A percentile compares a stretch with the other conserved stretches of the same genome.
These are phyloP conservation scores for Dasypolia templi DNA, from an alignment of 2,888 invertebrate species.

Conservation along the genomic window DNA sequence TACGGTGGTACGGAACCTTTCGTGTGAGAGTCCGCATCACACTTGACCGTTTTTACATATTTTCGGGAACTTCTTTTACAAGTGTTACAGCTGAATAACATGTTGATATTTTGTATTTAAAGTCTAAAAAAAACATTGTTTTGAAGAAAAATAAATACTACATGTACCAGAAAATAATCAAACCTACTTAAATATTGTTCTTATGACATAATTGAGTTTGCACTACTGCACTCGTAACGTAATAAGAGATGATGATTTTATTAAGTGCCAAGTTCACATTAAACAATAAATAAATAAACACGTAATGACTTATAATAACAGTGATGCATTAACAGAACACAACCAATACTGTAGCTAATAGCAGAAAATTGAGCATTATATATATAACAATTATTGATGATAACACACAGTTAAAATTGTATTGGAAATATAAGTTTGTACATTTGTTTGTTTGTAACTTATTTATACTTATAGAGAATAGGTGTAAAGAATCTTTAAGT, in stretches of 20 bases:
- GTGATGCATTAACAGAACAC: conserved; percentile 2
- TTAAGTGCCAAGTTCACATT: conserved; percentile 8
- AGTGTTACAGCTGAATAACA: neutral
- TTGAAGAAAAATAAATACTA: neutral
- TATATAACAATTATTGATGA: conserved; percentile 22
- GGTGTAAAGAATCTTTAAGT: too few species aligned
- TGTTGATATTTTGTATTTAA: neutral
- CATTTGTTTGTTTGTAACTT: conserved; percentile 1
- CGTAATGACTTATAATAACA: conserved; percentile 39
- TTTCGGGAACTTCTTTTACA: neutral
- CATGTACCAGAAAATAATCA: neutral
- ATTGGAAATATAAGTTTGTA: neutral
- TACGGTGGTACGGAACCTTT: too few species aligned
- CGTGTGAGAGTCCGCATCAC: too few species aligned
- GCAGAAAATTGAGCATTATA: conserved; percentile 26
- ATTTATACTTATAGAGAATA: too few species aligned
- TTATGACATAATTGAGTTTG: conserved; percentile 3
- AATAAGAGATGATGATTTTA: neutral
- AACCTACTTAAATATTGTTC: neutral
- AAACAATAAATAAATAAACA: conserved; percentile 30
- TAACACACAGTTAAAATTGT: neutral
- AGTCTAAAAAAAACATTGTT: neutral
- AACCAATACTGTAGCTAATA: conserved; percentile 32
- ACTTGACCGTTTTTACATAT: neutral
- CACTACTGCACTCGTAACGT: neutral